Base-by-base conservation (phyloP, 2,797 vertebrate species). In the Poecilia velifera region DNA sequence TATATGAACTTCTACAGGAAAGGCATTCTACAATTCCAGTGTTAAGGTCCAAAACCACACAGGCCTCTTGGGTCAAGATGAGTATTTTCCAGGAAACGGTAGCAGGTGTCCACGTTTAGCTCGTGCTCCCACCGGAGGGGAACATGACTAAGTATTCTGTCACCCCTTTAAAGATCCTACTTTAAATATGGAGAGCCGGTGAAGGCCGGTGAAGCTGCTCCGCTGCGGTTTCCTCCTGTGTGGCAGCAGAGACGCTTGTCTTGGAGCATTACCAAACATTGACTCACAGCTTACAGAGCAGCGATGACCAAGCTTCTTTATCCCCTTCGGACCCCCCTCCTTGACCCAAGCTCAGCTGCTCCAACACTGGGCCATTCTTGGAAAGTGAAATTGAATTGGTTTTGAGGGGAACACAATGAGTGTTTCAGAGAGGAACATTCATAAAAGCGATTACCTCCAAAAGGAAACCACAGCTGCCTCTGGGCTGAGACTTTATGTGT, bases 311-410 rank as follows among this genome's bases (percentile, higher is more conserved):
- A 82, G 90, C 91, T 86, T 82, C 90, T 92, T 90, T 89, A 89
- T 90, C 88, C 92, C 90, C 83, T 77, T 22, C 31, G 75, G 88
- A 87, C 86, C 85, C 88, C 85, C 82, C 81, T 55, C 82, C 45
- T 22, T 78, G 87, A 89, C 86, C 86, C 88, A 14, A 70, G 85
- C 91, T 94, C 93, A 90, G 92, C 93, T 94, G 93, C 92, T 88
- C 76, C 87, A 92, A 94, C 92, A 91, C 90, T 91, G 36, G 87
- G 73, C 85, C 85, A 79, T 93, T 94, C 92, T 94, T 89, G 86
- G 91, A 95, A 94, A 92, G 90, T 83, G 86, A 89, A 92, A 93
- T 93, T 89, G 87, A 87, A 91, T 93, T 92, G 87, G 91, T 92
- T 94, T 90, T 86, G 79, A 79, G 79, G 84, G 74, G 80, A 90